A percentile compares a stretch with the other conserved stretches of the same genome.
These are phyloP conservation scores for Antedon mediterranea DNA, from an alignment of 53 echinoderm and acorn worm genomes.

Conservation along the genomic window DNA sequence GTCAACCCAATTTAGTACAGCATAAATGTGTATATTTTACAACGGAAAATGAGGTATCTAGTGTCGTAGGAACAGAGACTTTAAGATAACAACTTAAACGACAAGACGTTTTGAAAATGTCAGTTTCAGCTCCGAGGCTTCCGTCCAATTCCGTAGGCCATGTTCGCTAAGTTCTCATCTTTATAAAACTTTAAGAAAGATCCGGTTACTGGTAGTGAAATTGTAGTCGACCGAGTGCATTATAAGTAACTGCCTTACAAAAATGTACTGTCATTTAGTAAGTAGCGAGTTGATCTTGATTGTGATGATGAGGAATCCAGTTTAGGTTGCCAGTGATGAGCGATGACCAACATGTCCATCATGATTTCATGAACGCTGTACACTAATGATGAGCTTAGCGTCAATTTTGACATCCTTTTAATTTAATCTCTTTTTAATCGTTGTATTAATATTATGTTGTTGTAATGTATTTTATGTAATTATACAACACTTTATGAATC, in stretches of 20 bases:
- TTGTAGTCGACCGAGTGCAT: neutral
- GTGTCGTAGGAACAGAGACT: neutral
- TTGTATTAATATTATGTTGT: no score
- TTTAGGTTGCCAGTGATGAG: no score
- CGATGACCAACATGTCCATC: no score
- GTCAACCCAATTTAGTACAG: neutral
- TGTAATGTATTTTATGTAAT: no score
- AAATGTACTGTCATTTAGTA: neutral
- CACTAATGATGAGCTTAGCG: no score
- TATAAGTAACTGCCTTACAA: neutral
- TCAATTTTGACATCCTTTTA: no score
- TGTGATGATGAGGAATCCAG: neutral
- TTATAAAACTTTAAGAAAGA: neutral
- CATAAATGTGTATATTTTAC: neutral
- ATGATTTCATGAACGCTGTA: no score
- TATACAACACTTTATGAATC: no score
- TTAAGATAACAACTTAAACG: neutral
- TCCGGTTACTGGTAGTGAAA: neutral
- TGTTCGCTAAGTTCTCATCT: neutral
- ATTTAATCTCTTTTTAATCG: no score
- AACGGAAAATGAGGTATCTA: neutral
- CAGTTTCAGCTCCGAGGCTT: neutral
- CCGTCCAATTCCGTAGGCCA: neutral
- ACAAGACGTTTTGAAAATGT: neutral
- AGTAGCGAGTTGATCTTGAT: neutral